Evolutionary conservation across 92 coral and sea anemone genomes (phyloP), one percentile per base, ranked within the genome.

Genomic region (Parazoanthus darwini): DNA sequence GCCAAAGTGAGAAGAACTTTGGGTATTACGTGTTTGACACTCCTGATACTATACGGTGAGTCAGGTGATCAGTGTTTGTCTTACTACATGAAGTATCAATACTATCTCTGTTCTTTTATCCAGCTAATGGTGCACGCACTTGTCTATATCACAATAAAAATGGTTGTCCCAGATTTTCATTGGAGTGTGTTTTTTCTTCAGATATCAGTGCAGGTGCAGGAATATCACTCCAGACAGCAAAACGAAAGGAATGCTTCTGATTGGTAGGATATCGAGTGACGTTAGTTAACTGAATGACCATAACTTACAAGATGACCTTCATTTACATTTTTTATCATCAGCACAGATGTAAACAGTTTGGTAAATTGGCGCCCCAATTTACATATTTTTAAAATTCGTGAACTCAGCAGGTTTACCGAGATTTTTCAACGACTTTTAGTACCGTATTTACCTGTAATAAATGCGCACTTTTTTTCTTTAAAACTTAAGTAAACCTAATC

Each of bases 41-140:
- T 4, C 92, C 94, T 23, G 99, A 97, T 78, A 95, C 98, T 18
- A 97, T 97, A 63, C 94, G 99, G 99, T 95, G 56, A 76, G 94
- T 74, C 33, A 6, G 23, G 77, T 43, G 7, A 73, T 11, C 4
- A 6, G 0, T 43, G 42, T 38, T 4, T 54, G 23, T 48, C 10
- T 26, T n/a, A 10, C 2, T 13, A 22, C 70, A 18, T 59, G 72
- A 9, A 16, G 56, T 50, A 29, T 5, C 85, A 20, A 46, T 5
- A 33, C n/a, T 14, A 81, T 36, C 8, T 77, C 59, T 0, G 3
- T 54, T 54, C 3, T 54, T 70, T 5, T 26, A 26, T 58, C 42
- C 16, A n/a, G 29, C 8, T 16, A 82, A 5, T 46, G 46, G 38
- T 66, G 42, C 43, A 26, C 20, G 48, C 18, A 39, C 11, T 46